A percentile compares a stretch with the other conserved stretches of the same genome.
Conservation (phyloP, 2,888 invertebrate genomes). For the Sthenelais limicola region DNA sequence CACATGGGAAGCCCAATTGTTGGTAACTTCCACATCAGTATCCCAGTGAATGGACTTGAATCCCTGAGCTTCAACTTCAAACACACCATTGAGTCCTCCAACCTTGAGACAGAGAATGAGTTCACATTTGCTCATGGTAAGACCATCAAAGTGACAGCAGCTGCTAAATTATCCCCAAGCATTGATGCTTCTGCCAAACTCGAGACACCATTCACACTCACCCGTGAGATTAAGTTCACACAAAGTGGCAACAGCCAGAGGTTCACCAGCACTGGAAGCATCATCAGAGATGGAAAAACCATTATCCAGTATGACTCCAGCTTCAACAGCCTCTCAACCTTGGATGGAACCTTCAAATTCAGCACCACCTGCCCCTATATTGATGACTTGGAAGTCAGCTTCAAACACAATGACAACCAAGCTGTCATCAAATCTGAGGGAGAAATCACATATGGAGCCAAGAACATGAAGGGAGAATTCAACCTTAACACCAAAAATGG, state of each 20-base stretch:
- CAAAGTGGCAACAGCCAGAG: background rate
- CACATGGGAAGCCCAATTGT: background rate
- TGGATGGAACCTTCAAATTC: slow-evolving; percentile 9
- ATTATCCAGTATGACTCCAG: slow-evolving; percentile 4
- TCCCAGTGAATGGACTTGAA: slow-evolving; percentile 4
- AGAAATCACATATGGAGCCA: background rate
- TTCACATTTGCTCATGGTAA: background rate
- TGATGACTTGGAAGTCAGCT: background rate
- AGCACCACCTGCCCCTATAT: background rate
- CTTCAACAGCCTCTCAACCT: background rate
- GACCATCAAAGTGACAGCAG: slow-evolving; percentile 1
- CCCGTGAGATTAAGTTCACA: background rate
- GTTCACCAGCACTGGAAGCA: slow-evolving; percentile 8
- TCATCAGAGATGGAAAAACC: background rate
- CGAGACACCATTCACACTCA: slow-evolving; percentile 12
- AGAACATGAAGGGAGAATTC: background rate
- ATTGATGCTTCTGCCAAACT: background rate
- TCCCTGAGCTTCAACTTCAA: slow-evolving; percentile 19
- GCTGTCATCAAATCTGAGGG: slow-evolving; percentile 1
- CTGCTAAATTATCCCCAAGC: background rate
- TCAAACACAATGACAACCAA: slow-evolving; percentile 4
- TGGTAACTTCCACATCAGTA: slow-evolving; percentile 17
- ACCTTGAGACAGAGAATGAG: slow-evolving; percentile 7
- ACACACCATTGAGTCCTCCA: background rate
- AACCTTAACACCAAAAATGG: background rate